A percentile compares a stretch with the other conserved stretches of the same genome.
These are phyloP conservation scores for Cerastis leucographa DNA, from an alignment of 2,888 invertebrate species.

Conservation along the genomic window DNA sequence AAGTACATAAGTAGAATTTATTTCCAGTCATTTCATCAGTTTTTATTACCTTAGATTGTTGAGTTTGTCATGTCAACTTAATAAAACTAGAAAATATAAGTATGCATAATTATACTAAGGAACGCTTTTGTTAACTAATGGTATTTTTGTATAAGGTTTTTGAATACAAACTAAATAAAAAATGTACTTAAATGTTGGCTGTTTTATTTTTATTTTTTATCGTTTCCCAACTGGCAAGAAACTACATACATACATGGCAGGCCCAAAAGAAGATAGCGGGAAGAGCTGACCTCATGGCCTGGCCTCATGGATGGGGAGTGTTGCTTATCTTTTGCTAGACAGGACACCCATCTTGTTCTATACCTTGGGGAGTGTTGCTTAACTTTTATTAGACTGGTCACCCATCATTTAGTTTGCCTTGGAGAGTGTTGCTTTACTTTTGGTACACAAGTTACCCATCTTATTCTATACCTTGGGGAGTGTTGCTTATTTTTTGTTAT, in stretches of 20 bases:
- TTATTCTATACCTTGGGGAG: neutral
- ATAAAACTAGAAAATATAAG: neutral
- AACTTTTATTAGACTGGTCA: too few relatives aligned
- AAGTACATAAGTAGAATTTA: conserved; percentile 31
- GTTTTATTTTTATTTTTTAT: conserved; percentile 17
- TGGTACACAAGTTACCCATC: neutral
- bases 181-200: conserved; percentile 51
- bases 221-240: neutral
- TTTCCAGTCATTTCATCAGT: conserved; percentile 16
- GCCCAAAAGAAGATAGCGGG: neutral
- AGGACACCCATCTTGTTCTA: neutral
- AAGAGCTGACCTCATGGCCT: neutral
- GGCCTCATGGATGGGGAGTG: too few relatives aligned
- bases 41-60: neutral
- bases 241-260: neutral
- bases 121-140: conserved; percentile 33
- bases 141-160: conserved; percentile 41
- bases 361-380: too few relatives aligned
- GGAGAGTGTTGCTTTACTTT: neutral
- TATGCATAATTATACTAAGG: conserved; percentile 23
- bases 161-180: conserved; percentile 44
- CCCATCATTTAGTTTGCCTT: too few relatives aligned
- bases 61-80: neutral
- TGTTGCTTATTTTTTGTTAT: neutral
- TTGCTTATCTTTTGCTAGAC: neutral